Evolutionary conservation across 2,888 invertebrate species (phyloP), one percentile per base, ranked within the genome.

Genomic region (Acanthoscelides obtectus): DNA sequence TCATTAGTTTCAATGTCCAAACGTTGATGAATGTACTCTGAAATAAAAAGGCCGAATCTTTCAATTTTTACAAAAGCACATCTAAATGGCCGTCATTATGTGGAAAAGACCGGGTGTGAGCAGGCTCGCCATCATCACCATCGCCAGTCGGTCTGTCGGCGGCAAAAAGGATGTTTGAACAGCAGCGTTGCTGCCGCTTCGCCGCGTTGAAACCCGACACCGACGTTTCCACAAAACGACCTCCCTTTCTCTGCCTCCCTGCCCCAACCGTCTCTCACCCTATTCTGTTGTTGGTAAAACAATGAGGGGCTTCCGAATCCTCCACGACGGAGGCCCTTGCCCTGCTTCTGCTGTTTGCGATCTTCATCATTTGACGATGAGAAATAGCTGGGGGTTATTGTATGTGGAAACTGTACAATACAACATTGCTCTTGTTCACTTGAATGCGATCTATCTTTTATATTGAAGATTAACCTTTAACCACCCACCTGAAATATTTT

Each of bases 201-300:
- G 79, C 78, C 78, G 77, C 78, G 77, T 73, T 75, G 79, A 78
- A 79, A 79, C 75, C 75, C 69, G 79, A 79, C 72, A 77, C 76
- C 73, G 73, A 27, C 78, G 72, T 72, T 75, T 75, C 77, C 72
- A 75, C 73, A 73, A 72, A 73, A 70, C 72, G 73, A 70, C 73
- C 72, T 75, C 73, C 72, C 75, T 74, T 73, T 70, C 73, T 71
- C 73, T 73, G 68, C 70, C 71, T 69, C 70, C 70, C 72, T 69
- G 22, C 70, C 68, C 64, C 71, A 66, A 72, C 74, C 71, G 21
- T 68, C 20, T 70, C 68, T 68, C 22, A 64, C 72, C 73, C 66
- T 6, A 6, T 45, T 64, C 20, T 20, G 21, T 71, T 73, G 73
- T 73, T 73, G 73, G 73, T 69, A 69, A 71, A 73, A 73, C 73